Evolutionary conservation across 2,888 invertebrate species (phyloP).

Genomic region (Eledona agricola): DNA sequence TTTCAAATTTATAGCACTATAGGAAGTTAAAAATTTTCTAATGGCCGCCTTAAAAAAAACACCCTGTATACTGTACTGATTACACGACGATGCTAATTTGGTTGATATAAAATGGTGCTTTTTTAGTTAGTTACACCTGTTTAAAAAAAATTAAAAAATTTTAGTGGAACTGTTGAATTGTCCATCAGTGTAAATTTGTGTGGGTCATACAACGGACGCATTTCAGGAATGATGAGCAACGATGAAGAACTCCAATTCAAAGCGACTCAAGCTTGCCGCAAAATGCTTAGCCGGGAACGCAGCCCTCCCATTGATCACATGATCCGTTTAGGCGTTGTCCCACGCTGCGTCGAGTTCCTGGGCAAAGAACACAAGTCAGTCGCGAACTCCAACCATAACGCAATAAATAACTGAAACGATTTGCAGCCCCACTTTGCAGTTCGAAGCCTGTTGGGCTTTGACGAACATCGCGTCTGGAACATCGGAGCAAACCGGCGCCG

Average conservation of each 20-base stretch:
- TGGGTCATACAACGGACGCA: too few relatives aligned
- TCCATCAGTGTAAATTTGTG: too few relatives aligned
- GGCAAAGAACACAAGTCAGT: conserved; percentile 75
- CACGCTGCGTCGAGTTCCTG: conserved; percentile 81
- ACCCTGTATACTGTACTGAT: too few relatives aligned
- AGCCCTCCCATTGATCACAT: conserved; percentile 91
- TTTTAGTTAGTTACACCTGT: too few relatives aligned
- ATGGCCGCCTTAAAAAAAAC: too few relatives aligned
- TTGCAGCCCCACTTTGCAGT: conserved; percentile 79
- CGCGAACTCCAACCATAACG: conserved; percentile 11
- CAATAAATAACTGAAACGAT: too few relatives aligned
- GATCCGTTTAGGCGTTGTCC: conserved; percentile 85
- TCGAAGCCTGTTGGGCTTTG: conserved; percentile 97
- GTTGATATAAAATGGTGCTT: too few relatives aligned
- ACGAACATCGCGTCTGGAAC: conserved; percentile 98
- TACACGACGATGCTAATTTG: too few relatives aligned
- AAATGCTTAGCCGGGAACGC: conserved; percentile 86
- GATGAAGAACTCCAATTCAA: conserved; percentile 72
- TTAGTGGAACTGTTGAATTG: too few relatives aligned
- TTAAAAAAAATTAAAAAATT: too few relatives aligned
- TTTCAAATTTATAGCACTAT: too few relatives aligned
- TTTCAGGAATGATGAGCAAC: conserved; percentile 70
- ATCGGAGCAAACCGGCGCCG: conserved; percentile 87
- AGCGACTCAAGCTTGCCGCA: conserved; percentile 84
- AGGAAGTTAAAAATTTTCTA: too few relatives aligned